Base-by-base conservation (phyloP, 2,888 invertebrate species). In the Lissocephala sabroskyi region DNA sequence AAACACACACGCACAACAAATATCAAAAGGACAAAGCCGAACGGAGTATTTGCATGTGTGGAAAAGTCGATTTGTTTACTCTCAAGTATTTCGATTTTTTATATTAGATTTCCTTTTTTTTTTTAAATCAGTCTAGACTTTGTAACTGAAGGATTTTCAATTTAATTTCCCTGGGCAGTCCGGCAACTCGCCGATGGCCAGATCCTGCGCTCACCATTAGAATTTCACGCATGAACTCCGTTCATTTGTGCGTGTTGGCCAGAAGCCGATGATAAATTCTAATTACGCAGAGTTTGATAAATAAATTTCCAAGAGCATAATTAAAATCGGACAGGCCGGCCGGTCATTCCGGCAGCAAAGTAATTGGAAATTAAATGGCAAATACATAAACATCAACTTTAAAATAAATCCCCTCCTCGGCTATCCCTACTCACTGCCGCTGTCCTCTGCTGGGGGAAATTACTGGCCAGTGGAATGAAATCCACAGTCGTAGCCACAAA, bases 281-380 rank as follows among this genome's bases (percentile, higher is more conserved):
- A 70, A 70, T 70, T 74, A 74, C 53, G 74, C 67, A 60, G 48
- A 66, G 65, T 65, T 65, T 58, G 64, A 74, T 59, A 17, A 13
- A 70, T 70, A 70, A 70, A 70, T 70, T 70, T 18, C 10, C 4
- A 19, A 19, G 57, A 64, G 57, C 64, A 66, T 67, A 67, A 67
- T 71, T 66, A 66, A 70, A 70, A 68, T 68, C 51, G 45, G 52
- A 43, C 4, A 23, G 52, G 45, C 35, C 47, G 56, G 42, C 23
- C 5, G 2, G 17, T 10, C 6, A 5, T 13, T 46, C 29, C 28
- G 4, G 43, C 19, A 28, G 46, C 48, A 60, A 45, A 57, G 52
- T 74, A 70, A 70, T 70, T 74, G 4, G 71, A 74, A 70, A 70
- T 70, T 70, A 66, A 74, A 74, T 70, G 74, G 65, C 74, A 68